Evolutionary conservation across 1,140 invertebrate species (phyloP), one percentile per base, ranked within the genome.

Genomic region (Diorhabda sublineata): DNA sequence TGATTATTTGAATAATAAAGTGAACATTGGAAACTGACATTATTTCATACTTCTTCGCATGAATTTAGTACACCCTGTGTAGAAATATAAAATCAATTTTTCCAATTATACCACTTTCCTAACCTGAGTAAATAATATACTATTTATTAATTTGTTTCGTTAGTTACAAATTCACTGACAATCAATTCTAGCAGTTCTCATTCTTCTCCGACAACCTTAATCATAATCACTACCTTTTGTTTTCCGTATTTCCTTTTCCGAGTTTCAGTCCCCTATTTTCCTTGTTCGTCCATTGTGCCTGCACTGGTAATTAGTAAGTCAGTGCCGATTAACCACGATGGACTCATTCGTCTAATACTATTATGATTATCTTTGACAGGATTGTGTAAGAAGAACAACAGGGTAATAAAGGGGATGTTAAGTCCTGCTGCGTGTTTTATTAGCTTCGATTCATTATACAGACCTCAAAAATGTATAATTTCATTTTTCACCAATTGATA

Each of bases 321-420:
- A 75, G 77, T 71, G 73, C 71, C 78, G 78, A 80, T 80, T 80
- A 80, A 79, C 78, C 77, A 77, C 75, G 77, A 75, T 74, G 76
- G 76, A 79, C 74, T 78, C 78, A 75, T 77, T 79, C 78, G 76
- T 79, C 77, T 80, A 80, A 79, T 75, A 76, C 75, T 71, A 80
- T 80, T 80, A 80, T 80, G 78, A 80, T 80, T 80, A 80, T 75
- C 73, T 74, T 68, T 79, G 78, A 79, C 78, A 77, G 78, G 64
- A 60, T 69, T 70, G 69, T 69, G 69, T 71, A 71, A 71, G 69
- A 43, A 52, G 47, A 52, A 52, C 6, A 52, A 52, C 47, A 52
- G 47, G n/a, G n/a, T 52, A 26, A 26, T 26, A 26, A 3, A 52
- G 47, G 47, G 47, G 47, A 52, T 52, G 47, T 3, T 52, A n/a